Percentiles rank a stretch among this genome's conserved stretches.
Conservation (phyloP, 2,797 vertebrate genomes). For the Sebastes reedi region DNA sequence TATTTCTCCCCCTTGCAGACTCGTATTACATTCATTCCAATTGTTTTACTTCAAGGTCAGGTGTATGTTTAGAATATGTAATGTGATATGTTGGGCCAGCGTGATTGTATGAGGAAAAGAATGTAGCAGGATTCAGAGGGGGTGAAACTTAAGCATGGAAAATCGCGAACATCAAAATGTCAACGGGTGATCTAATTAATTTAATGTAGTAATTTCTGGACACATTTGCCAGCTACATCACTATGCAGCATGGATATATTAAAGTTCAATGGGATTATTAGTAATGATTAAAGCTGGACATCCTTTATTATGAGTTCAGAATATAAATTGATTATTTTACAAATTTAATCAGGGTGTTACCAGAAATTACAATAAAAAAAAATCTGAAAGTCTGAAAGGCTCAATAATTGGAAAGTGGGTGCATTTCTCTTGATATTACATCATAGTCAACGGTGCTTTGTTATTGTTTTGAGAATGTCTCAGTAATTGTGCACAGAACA, state of each 20-base stretch:
- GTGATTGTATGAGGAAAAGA: conserved; percentile 19
- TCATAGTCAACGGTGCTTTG: conserved; percentile 4
- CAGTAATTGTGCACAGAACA: conserved; percentile 12
- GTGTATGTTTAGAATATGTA: conserved; percentile 37
- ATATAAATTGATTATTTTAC: neutral
- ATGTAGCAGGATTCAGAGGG: conserved; percentile 22
- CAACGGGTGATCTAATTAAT: conserved; percentile 8
- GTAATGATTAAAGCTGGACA: neutral
- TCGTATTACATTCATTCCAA: conserved; percentile 37
- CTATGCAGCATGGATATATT: neutral
- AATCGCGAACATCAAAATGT: conserved; percentile 8
- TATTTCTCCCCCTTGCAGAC: conserved; percentile 25
- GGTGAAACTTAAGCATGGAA: conserved; percentile 18
- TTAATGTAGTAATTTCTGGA: neutral
- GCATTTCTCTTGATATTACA: conserved; percentile 9
- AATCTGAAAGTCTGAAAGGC: neutral
- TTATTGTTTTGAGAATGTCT: conserved; percentile 15
- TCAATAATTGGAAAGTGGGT: conserved; percentile 6
- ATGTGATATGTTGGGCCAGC: conserved; percentile 20
- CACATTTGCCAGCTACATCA: neutral
- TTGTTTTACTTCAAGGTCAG: conserved; percentile 43
- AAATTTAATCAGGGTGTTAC: neutral
- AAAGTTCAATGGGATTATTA: neutral
- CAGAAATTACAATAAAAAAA: neutral
- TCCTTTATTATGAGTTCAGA: neutral